These are phyloP conservation scores for Anthopleura sola DNA, from an alignment of 64 coral and sea anemone genomes.

Conservation along the genomic window DNA sequence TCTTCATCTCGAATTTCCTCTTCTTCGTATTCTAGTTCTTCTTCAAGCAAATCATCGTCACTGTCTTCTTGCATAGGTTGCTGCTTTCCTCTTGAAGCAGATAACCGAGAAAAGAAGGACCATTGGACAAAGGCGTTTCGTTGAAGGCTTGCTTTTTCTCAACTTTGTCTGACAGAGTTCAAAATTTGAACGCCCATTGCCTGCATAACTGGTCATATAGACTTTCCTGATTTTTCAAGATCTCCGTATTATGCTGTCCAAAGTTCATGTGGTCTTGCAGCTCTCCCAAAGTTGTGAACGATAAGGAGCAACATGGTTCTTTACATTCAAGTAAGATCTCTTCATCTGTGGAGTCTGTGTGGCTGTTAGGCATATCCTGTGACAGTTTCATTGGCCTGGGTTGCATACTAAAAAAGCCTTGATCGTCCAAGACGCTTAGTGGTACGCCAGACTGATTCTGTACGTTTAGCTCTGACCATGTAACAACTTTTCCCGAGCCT, in stretches of 20 bases:
- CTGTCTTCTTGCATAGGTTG: constrained; percentile 13
- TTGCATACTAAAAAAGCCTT: not conserved
- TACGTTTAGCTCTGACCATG: constrained; percentile 3
- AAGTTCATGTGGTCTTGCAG: constrained; percentile 12
- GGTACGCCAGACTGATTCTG: not conserved
- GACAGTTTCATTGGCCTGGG: not conserved
- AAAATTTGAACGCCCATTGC: not conserved
- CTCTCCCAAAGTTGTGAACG: not conserved
- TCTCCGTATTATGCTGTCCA: not conserved
- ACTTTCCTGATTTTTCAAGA: not conserved
- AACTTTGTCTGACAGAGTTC: not conserved
- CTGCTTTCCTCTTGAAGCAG: constrained; percentile 10
- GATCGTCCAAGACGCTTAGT: not conserved
- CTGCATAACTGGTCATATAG: not conserved
- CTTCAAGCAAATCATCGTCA: constrained; percentile 18
- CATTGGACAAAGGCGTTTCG: not conserved
- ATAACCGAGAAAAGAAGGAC: constrained; percentile 32
- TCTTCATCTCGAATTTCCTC: constrained; percentile 24
- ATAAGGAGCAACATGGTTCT: constrained; percentile 1
- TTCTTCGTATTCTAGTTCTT: constrained; percentile 1
- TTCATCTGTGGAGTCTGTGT: not conserved
- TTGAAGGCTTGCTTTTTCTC: constrained; percentile 14
- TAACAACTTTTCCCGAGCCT: not conserved
- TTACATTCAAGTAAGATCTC: constrained; percentile 12
- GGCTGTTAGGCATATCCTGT: not conserved